Evolutionary conservation across 2,888 invertebrate species (phyloP), one percentile per base, ranked within the genome.

Genomic region (Lasiommata megera): DNA sequence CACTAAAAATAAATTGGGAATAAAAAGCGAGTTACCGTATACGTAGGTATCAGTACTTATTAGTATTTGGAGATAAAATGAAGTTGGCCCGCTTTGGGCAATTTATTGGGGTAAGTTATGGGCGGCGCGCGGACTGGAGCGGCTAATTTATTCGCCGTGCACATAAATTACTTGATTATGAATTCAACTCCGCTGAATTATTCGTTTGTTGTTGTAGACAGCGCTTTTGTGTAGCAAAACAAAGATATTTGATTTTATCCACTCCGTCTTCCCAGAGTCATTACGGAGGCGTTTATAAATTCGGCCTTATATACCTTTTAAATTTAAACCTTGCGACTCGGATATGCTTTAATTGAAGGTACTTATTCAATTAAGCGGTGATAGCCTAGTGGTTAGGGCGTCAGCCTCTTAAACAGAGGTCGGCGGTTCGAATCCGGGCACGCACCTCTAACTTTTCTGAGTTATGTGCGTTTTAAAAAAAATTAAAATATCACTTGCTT

Each of bases 141-240:
- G 83, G 84, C 88, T 88, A 90, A 90, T 89, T 90, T 90, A 90
- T 90, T 88, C 90, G 86, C 88, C 89, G 88, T 89, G 88, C 90
- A 90, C 90, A 90, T 90, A 89, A 90, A 90, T 90, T 89, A 90
- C 88, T 89, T 88, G 88, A 90, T 90, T 90, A 90, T 90, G 90
- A 90, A 89, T 90, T 88, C 88, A 84, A 86, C 85, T 88, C 79
- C 82, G 85, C 84, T 83, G 84, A 82, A 82, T 82, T 88, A 87
- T 88, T 86, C 88, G 84, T 85, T 82, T 87, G 86, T 86, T 88
- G 85, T 86, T 84, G 80, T 82, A 80, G 83, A 80, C 83, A 79
- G 75, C 79, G 82, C 84, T 86, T 84, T 86, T 84, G 80, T 82
- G 78, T 85, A 79, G 79, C 82, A 84, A 62, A 87, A 83, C 84